Evolutionary conservation across 2,113 vertebrate species (phyloP).

Genomic region (Turdus rufiventris): DNA sequence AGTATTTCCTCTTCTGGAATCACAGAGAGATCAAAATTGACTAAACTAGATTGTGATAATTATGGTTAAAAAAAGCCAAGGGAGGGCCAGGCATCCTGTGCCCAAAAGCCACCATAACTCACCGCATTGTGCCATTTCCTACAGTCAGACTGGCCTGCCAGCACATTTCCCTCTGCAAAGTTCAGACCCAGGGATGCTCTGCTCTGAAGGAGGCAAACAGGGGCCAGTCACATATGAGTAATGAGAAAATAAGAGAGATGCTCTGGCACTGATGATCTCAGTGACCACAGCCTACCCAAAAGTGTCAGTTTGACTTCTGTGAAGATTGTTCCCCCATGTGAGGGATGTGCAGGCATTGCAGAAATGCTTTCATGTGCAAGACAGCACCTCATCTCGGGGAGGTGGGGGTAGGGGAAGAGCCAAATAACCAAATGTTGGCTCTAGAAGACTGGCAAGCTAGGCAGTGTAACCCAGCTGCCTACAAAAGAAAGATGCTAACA

Average conservation of each 20-base stretch:
- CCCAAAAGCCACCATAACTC: neutral
- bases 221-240: fast-evolving
- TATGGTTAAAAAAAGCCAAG: neutral
- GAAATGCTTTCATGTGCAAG: neutral
- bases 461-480: neutral
- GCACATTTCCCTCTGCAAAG: neutral
- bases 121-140: neutral
- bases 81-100: neutral
- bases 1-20: neutral
- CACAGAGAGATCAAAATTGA: neutral
- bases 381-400: fast-evolving
- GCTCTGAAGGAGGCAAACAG: neutral
- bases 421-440: neutral
- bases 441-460: neutral
- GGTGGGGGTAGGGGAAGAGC: too few species aligned
- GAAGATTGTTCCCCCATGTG: neutral
- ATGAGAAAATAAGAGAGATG: neutral
- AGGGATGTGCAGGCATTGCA: neutral
- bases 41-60: neutral
- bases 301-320: neutral
- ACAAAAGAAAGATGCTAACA: neutral
- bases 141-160: neutral
- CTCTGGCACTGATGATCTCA: neutral
- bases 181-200: neutral
- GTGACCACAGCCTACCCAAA: neutral